These are phyloP conservation scores for Myrmecophaga tridactyla DNA, from an alignment of 2,113 vertebrate genomes.

Conservation along the genomic window DNA sequence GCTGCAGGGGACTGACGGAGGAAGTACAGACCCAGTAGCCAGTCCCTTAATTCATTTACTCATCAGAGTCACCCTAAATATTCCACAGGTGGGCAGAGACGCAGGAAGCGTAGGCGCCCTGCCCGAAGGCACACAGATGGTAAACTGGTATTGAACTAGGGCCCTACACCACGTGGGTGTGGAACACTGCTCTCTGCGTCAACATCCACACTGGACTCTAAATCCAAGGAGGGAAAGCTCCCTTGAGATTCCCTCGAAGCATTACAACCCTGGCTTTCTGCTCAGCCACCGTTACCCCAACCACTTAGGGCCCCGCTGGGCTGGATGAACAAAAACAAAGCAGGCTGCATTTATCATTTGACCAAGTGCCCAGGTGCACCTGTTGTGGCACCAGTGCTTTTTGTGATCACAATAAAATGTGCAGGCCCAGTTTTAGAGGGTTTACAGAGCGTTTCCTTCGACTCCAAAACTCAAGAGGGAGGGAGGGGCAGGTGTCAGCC, in stretches of 20 bases:
- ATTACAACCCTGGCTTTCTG: background rate
- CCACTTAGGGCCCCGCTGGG: background rate
- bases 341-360: constrained; percentile 12
- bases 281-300: background rate
- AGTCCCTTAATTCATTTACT: background rate
- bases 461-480: background rate
- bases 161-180: accelerated
- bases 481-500: background rate
- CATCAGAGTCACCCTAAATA: background rate
- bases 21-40: background rate
- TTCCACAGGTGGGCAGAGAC: background rate
- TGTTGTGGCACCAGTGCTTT: background rate
- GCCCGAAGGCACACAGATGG: background rate
- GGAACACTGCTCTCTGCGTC: background rate
- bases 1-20: background rate
- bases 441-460: background rate
- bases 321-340: background rate
- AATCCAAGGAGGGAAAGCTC: background rate
- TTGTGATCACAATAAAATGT: constrained; percentile 10
- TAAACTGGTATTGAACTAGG: background rate
- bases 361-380: background rate
- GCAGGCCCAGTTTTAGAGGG: background rate
- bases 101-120: too few relatives aligned
- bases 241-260: background rate
- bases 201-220: background rate